Conservation (phyloP, 2,888 invertebrate species). For the Thumatha senex region DNA sequence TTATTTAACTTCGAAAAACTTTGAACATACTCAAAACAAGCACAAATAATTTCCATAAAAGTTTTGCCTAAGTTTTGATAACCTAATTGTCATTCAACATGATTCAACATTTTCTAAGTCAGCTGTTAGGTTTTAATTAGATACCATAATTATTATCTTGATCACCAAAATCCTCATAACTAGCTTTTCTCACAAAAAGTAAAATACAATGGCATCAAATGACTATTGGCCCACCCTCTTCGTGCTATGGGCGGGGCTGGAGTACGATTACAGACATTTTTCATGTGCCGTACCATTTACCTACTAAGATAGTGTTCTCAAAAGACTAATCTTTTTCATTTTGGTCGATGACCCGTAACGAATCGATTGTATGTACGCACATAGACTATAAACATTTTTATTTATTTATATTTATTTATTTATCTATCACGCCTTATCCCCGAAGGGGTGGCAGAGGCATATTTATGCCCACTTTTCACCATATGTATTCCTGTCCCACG, state of each 20-base stretch:
- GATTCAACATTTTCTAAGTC: not conserved
- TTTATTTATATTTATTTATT: no score
- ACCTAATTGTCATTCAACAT: not conserved
- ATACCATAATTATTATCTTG: conserved; percentile 14
- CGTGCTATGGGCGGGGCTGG: conserved; percentile 24
- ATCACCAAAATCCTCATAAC: conserved; percentile 29
- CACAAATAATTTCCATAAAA: not conserved
- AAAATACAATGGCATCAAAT: conserved; percentile 24
- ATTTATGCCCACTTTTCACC: no score
- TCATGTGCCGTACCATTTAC: conserved; percentile 22
- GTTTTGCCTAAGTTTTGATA: not conserved
- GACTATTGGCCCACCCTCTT: conserved; percentile 38
- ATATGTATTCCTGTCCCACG: no score
- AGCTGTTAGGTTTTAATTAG: conserved; percentile 19
- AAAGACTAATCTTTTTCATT: no score
- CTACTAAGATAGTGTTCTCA: conserved; percentile 7
- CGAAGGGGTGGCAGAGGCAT: no score
- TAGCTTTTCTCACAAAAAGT: conserved; percentile 24
- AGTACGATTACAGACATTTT: conserved; percentile 33
- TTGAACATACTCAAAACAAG: no score
- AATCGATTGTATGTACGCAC: no score
- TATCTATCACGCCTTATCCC: no score
- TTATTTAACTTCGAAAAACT: no score
- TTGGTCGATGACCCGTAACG: no score
- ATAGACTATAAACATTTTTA: no score